Percentiles rank a stretch among this genome's conserved stretches.
Conservation (phyloP, 2,888 invertebrate genomes). For the Cheilosia variabilis region DNA sequence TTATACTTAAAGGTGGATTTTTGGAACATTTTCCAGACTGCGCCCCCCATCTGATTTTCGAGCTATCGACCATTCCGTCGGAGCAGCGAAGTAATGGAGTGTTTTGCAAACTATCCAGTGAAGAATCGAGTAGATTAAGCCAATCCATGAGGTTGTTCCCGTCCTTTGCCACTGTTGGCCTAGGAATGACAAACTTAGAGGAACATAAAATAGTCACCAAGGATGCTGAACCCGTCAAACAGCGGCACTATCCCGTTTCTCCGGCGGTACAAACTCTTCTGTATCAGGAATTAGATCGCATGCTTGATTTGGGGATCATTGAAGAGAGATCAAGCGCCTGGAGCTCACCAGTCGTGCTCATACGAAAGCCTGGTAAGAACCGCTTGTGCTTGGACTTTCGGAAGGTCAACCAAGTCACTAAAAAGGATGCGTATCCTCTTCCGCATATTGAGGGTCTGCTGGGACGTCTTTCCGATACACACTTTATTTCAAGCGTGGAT, state of each 20-base stretch:
- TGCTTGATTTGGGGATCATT: not conserved
- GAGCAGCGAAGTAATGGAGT: too few relatives aligned
- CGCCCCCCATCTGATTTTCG: too few relatives aligned
- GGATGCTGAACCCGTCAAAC: not conserved
- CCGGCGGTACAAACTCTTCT: not conserved
- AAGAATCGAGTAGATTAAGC: not conserved
- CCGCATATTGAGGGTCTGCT: too few relatives aligned
- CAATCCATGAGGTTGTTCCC: not conserved
- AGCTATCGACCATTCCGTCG: not conserved
- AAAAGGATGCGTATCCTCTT: too few relatives aligned
- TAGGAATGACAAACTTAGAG: not conserved
- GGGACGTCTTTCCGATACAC: too few relatives aligned
- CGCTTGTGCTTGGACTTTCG: not conserved
- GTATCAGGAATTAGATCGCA: not conserved
- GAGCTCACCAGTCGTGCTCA: not conserved
- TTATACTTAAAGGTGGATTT: too few relatives aligned
- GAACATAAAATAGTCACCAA: not conserved
- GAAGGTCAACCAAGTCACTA: not conserved
- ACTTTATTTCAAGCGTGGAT: too few relatives aligned
- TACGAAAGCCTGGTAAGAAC: not conserved
- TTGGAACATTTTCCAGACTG: too few relatives aligned
- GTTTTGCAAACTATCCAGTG: too few relatives aligned
- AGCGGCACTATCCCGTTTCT: not conserved
- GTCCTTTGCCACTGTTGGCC: not conserved
- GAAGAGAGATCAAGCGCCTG: not conserved